Evolutionary conservation across 2,888 invertebrate species (phyloP).

Genomic region (Dynastes maya): DNA sequence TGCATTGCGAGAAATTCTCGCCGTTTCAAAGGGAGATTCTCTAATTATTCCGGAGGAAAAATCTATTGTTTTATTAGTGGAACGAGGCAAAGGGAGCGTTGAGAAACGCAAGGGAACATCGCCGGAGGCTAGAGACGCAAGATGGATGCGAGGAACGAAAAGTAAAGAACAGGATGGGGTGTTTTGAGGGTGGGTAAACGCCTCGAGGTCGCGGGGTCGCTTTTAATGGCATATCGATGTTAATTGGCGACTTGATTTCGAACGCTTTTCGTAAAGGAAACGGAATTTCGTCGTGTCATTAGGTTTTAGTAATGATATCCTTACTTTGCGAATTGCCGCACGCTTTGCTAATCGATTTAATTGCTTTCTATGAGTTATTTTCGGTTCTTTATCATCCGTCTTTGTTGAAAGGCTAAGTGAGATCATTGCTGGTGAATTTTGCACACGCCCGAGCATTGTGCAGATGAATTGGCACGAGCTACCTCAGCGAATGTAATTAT

Average conservation of each 20-base stretch:
- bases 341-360: constrained; percentile 6
- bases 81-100: not conserved
- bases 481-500: too few species aligned
- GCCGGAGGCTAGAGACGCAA: not conserved
- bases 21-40: constrained; percentile 28
- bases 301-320: constrained; percentile 17
- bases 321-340: not conserved
- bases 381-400: not conserved
- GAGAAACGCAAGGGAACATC: not conserved
- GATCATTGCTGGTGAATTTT: not conserved
- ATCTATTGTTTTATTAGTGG: constrained; percentile 38
- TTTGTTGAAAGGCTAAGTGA: not conserved
- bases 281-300: constrained; percentile 18
- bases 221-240: constrained; percentile 31
- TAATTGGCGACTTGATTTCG: constrained; percentile 41
- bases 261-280: not conserved
- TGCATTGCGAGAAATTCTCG: constrained; percentile 27
- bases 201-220: too few species aligned
- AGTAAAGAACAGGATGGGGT: too few species aligned
- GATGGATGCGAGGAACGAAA: too few species aligned
- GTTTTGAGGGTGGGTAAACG: too few species aligned
- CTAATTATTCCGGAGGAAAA: constrained; percentile 42
- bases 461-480: too few species aligned
- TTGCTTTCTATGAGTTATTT: not conserved
- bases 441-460: too few species aligned